phyloP scores from a whole-genome alignment of 1,140 invertebrate species.

The Heliothis virescens region DNA sequence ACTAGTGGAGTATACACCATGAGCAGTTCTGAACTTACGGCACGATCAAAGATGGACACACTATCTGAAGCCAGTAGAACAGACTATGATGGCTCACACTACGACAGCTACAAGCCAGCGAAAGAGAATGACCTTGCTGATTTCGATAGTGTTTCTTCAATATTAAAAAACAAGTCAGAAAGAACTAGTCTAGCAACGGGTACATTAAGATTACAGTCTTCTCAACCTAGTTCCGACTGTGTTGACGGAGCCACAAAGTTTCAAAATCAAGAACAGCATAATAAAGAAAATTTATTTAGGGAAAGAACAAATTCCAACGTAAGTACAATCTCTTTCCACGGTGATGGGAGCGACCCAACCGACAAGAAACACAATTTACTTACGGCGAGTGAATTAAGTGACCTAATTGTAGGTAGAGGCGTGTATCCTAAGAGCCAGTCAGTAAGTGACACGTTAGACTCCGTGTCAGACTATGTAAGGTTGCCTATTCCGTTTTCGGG shows the following conservation, averaged over 20 bases:
- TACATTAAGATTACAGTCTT: conserved; percentile 61
- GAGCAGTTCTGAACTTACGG: conserved; percentile 89
- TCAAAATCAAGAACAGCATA: conserved; percentile 62
- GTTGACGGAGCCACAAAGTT: conserved; percentile 81
- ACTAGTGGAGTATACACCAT: conserved; percentile 93
- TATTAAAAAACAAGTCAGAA: conserved; percentile 79
- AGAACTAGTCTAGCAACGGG: conserved; percentile 64
- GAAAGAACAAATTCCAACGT: conserved; percentile 91
- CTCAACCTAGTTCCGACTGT: conserved; percentile 79
- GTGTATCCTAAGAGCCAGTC: conserved; percentile 92
- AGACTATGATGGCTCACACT: conserved; percentile 84
- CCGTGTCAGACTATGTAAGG: conserved; percentile 95
- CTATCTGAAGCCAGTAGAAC: conserved; percentile 75
- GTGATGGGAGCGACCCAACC: conserved; percentile 94
- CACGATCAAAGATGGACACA: conserved; percentile 75
- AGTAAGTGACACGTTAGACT: conserved; percentile 93
- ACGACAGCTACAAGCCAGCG: conserved; percentile 83
- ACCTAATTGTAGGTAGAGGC: conserved; percentile 92
- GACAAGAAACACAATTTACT: conserved; percentile 91
- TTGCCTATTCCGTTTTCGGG: conserved; percentile 89
- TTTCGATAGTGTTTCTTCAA: conserved; percentile 82
- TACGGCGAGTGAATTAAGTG: conserved; percentile 92
- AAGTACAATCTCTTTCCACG: conserved; percentile 92
- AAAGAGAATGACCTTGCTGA: conserved; percentile 82
- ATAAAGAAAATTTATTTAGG: conserved; percentile 84